These are phyloP conservation scores for Frankliniella intonsa DNA, from an alignment of 2,888 invertebrate genomes.

Conservation along the genomic window DNA sequence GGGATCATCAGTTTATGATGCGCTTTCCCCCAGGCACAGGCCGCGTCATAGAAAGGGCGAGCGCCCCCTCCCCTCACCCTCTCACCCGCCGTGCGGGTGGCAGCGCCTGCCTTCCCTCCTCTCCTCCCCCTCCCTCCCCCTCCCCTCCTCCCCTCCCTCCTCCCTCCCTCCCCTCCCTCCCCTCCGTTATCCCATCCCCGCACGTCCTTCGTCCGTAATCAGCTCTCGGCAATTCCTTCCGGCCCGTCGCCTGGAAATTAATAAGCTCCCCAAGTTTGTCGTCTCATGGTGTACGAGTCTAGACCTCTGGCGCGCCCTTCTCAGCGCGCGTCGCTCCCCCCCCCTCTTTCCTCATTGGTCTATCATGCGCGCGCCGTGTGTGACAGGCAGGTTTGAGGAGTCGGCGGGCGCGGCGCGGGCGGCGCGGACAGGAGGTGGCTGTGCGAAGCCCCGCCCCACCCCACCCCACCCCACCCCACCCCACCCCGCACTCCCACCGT, in stretches of 20 bases:
- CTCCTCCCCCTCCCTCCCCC: not conserved
- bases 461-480: too few species aligned
- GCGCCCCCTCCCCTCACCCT: too few species aligned
- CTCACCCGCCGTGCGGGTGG: too few species aligned
- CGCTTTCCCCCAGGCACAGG: too few species aligned
- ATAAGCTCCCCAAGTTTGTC: conserved; percentile 14
- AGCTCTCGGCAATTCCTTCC: conserved; percentile 21
- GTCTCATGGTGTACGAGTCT: not conserved
- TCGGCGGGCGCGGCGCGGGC: too few species aligned
- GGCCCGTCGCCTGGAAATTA: conserved; percentile 24
- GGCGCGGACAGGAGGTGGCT: not conserved
- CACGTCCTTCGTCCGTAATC: not conserved
- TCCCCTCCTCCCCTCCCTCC: not conserved
- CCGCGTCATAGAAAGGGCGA: too few species aligned
- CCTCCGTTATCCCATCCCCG: not conserved
- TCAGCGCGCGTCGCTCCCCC: not conserved
- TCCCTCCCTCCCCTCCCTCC: not conserved
- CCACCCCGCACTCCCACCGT: not conserved
- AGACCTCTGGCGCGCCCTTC: not conserved
- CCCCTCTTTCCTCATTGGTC: not conserved
- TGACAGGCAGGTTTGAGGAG: not conserved
- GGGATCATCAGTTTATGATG: too few species aligned
- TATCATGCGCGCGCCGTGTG: not conserved
- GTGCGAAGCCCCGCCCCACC: not conserved
- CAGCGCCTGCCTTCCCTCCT: not conserved